A percentile compares a stretch with the other conserved stretches of the same genome.
Conservation (phyloP, 2,888 invertebrate genomes). For the Marasmarcha lunaedactyla region DNA sequence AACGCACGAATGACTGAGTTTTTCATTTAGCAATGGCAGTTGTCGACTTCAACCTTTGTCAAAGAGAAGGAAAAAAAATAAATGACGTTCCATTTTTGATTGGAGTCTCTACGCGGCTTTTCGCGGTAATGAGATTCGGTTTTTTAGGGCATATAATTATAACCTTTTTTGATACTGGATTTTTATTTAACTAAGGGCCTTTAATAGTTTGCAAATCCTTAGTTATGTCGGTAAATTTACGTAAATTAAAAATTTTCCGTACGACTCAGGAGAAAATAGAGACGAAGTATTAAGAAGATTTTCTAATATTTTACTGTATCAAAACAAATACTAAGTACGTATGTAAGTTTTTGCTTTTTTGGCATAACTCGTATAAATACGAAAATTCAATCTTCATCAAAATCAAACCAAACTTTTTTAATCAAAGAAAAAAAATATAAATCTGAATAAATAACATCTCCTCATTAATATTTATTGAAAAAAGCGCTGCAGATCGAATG, state of each 20-base stretch:
- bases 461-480: conserved; percentile 49
- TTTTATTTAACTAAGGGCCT: background rate
- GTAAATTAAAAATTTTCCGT: background rate
- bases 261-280: background rate
- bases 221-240: background rate
- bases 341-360: no score
- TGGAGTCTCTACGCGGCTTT: conserved; percentile 39
- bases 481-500: conserved; percentile 31
- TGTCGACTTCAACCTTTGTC: conserved; percentile 56
- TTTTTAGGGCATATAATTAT: conserved; percentile 15
- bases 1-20: conserved; percentile 61
- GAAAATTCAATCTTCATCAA: no score
- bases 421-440: conserved; percentile 41
- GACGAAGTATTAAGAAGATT: background rate
- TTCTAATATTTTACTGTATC: conserved; percentile 1
- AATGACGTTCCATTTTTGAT: conserved; percentile 51
- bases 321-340: no score
- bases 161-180: background rate
- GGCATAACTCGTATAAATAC: no score
- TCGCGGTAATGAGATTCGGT: conserved; percentile 26
- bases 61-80: conserved; percentile 33
- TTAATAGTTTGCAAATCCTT: background rate
- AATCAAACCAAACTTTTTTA: conserved; percentile 36
- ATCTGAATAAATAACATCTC: conserved; percentile 23
- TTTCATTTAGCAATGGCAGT: conserved; percentile 67